Conservation (phyloP, 2,113 vertebrate genomes). For the Ageneiosus marmoratus region DNA sequence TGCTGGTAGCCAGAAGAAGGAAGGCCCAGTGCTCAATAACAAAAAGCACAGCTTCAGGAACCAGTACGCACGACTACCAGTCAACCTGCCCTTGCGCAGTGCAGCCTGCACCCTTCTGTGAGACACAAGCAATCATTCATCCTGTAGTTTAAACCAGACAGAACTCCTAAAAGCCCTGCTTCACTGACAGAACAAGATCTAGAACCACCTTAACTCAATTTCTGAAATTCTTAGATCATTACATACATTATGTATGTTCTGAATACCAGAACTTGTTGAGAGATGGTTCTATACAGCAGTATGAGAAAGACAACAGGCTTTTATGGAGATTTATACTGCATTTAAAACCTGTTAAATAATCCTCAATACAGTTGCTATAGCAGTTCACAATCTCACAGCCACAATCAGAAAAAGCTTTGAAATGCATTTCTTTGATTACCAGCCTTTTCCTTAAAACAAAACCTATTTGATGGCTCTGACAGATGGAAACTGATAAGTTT, state of each 20-base stretch:
- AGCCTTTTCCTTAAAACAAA: not conserved
- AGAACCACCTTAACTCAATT: slow-evolving; percentile 8
- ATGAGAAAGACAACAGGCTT: not conserved
- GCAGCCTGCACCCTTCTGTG: slow-evolving; percentile 67
- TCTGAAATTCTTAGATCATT: not conserved
- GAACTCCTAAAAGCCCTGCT: not conserved
- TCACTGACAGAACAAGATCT: not conserved
- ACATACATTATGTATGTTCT: not conserved
- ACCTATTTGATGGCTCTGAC: not conserved
- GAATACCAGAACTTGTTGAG: not conserved
- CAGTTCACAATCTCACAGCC: not conserved
- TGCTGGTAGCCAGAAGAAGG: slow-evolving; percentile 56
- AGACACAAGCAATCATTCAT: slow-evolving; percentile 30
- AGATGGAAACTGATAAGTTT: not conserved
- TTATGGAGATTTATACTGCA: not conserved
- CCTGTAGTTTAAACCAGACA: not conserved
- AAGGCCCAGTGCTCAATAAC: slow-evolving; percentile 55
- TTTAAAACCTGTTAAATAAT: slow-evolving; percentile 9
- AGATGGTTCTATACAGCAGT: not conserved
- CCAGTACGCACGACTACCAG: slow-evolving; percentile 66
- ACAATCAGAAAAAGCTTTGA: not conserved
- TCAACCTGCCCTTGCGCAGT: slow-evolving; percentile 68
- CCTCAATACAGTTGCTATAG: not conserved
- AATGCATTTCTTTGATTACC: not conserved
- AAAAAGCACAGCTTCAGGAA: slow-evolving; percentile 69